Evolutionary conservation across 2,888 invertebrate species (phyloP).

Genomic region (Apodemia mormo): DNA sequence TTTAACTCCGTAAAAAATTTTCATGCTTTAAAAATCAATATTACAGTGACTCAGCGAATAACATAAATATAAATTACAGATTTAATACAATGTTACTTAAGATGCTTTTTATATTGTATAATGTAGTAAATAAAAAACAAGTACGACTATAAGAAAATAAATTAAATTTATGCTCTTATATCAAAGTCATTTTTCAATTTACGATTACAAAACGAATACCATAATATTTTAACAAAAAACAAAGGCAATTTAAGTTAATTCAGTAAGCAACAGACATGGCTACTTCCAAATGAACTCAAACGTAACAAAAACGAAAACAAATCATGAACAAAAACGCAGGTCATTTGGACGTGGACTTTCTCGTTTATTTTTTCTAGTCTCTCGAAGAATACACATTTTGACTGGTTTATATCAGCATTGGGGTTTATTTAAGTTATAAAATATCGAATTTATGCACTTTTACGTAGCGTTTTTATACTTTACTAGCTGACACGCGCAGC

Average conservation of each 20-base stretch:
- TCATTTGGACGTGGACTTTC: constrained; percentile 77
- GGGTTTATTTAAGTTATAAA: too few relatives aligned
- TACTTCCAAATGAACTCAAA: constrained; percentile 81
- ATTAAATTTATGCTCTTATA: not conserved
- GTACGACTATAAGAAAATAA: not conserved
- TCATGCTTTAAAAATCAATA: too few relatives aligned
- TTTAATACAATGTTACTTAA: not conserved
- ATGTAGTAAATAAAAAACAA: not conserved
- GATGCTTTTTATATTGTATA: not conserved
- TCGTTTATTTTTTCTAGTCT: constrained; percentile 77
- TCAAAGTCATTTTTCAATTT: constrained; percentile 46
- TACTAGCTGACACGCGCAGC: too few relatives aligned
- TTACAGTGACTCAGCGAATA: too few relatives aligned
- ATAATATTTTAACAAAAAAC: constrained; percentile 62
- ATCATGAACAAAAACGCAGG: constrained; percentile 79
- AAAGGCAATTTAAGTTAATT: constrained; percentile 78
- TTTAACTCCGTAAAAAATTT: too few relatives aligned
- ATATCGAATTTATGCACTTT: too few relatives aligned
- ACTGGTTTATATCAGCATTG: constrained; percentile 65
- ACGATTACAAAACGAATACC: constrained; percentile 57
- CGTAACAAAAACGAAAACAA: constrained; percentile 80
- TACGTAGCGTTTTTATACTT: too few relatives aligned
- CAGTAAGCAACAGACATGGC: constrained; percentile 78
- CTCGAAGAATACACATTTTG: constrained; percentile 74
- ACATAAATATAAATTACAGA: not conserved